Conservation (phyloP, 2,797 vertebrate genomes). For the Sparidentex hasta region DNA sequence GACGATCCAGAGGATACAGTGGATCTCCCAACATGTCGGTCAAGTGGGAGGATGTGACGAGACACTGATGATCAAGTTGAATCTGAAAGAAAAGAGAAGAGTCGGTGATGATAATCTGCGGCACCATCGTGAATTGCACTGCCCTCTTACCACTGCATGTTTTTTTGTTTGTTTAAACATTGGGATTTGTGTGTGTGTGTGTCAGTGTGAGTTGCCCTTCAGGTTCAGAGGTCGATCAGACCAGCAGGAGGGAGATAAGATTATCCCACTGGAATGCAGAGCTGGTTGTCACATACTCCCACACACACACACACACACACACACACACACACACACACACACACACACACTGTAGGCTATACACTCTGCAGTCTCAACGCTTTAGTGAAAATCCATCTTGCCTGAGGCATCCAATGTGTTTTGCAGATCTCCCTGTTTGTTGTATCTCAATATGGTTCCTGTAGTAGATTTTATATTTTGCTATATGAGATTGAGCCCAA, state of each 20-base stretch:
- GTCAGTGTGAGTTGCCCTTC: constrained; percentile 33
- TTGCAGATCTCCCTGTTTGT: neutral
- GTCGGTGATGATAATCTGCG: constrained; percentile 12
- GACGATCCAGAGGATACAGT: constrained; percentile 27
- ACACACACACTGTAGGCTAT: constrained; percentile 35
- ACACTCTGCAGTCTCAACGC: constrained; percentile 7
- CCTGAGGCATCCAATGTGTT: neutral
- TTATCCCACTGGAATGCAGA: constrained; percentile 82
- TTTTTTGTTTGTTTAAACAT: constrained; percentile 44
- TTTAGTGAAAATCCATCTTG: constrained; percentile 26
- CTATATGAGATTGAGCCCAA: neutral
- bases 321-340: constrained; percentile 55
- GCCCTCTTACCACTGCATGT: neutral
- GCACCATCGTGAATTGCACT: neutral
- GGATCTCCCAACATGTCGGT: constrained; percentile 3
- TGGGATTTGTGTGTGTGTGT: neutral
- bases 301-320: constrained; percentile 50
- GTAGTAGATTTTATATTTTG: neutral
- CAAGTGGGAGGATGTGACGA: constrained; percentile 7
- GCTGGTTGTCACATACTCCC: constrained; percentile 63
- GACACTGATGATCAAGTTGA: constrained; percentile 22
- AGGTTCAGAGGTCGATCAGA: constrained; percentile 69
- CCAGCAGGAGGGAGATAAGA: constrained; percentile 83
- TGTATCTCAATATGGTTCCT: neutral
- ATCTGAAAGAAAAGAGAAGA: constrained; percentile 47